A percentile compares a stretch with the other conserved stretches of the same genome.
These are phyloP conservation scores for Exocentrus adspersus DNA, from an alignment of 2,888 invertebrate species.

Conservation along the genomic window DNA sequence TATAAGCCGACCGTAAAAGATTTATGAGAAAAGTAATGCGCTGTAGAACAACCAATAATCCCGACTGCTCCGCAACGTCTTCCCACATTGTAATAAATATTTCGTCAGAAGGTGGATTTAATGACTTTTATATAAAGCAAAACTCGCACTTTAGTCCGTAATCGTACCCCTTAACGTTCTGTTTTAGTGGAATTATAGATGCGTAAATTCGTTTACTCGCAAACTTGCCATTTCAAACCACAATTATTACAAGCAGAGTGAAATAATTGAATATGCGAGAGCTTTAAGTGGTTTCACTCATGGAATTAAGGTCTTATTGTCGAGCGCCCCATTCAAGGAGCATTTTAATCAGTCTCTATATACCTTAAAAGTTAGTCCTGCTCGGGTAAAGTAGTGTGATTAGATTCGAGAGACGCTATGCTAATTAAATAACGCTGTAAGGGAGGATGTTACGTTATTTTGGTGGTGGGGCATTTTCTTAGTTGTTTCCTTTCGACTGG, in stretches of 20 bases:
- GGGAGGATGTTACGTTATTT: too few relatives aligned
- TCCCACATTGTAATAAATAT: too few relatives aligned
- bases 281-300: background rate
- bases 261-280: background rate
- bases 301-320: background rate
- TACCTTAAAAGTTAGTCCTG: background rate
- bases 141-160: too few relatives aligned
- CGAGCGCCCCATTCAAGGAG: background rate
- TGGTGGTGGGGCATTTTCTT: too few relatives aligned
- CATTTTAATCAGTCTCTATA: conserved; percentile 1
- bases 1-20: background rate
- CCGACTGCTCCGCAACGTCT: background rate
- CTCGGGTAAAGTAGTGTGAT: background rate
- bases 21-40: background rate
- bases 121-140: too few relatives aligned
- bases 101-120: too few relatives aligned
- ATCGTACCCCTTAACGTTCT: too few relatives aligned
- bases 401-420: too few relatives aligned
- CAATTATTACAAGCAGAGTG: background rate
- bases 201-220: background rate
- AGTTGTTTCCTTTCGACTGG: too few relatives aligned
- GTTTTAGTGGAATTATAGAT: background rate
- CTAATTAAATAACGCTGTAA: too few relatives aligned
- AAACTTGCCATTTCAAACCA: background rate
- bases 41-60: background rate